A percentile compares a stretch with the other conserved stretches of the same genome.
Evolutionary conservation across 2,113 vertebrate genomes (phyloP).

Genomic region (Ursus arctos): DNA sequence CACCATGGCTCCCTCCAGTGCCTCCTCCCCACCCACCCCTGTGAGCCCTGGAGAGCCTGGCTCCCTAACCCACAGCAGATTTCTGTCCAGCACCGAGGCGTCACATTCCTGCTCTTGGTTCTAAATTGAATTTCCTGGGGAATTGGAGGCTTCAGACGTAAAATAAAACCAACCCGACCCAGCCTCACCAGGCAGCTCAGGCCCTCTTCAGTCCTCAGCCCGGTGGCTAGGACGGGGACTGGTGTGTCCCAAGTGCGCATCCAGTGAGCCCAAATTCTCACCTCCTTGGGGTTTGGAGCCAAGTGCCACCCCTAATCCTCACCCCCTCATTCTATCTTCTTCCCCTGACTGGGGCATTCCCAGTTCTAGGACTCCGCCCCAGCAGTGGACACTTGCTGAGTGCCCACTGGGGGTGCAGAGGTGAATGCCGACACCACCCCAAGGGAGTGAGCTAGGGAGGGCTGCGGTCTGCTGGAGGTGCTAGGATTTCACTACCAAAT

Average conservation of each 20-base stretch:
- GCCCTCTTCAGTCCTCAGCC: not conserved
- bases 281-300: not conserved
- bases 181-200: not conserved
- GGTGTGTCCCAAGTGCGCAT: not conserved
- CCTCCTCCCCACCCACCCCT: not conserved
- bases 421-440: accelerated
- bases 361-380: not conserved
- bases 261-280: not conserved
- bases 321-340: not conserved
- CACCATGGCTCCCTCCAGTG: not conserved
- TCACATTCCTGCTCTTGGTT: conserved; percentile 69
- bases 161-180: conserved; percentile 67
- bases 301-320: not conserved
- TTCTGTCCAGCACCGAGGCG: conserved; percentile 60
- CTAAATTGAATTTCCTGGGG: conserved; percentile 78
- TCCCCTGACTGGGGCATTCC: not conserved
- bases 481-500: not conserved
- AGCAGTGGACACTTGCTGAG: not conserved
- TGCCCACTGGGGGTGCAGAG: not conserved
- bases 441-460: not conserved
- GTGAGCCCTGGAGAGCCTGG: conserved; percentile 2
- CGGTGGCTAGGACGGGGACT: not conserved
- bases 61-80: conserved; percentile 55
- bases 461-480: not conserved
- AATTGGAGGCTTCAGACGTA: conserved; percentile 69